Conservation (phyloP, 1,140 invertebrate genomes). For the Drosophila guanche region DNA sequence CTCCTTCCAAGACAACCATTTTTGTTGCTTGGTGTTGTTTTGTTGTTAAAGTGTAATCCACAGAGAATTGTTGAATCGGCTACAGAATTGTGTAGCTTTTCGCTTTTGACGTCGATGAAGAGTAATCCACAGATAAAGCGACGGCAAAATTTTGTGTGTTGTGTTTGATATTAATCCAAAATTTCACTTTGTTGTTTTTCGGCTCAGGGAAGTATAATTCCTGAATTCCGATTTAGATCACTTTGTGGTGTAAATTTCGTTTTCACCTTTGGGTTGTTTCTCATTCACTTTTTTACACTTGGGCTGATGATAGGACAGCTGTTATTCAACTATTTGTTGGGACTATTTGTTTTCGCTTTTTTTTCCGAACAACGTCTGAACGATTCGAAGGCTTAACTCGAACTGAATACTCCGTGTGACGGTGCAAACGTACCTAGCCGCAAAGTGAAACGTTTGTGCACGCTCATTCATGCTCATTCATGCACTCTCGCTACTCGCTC, state of each 20-base stretch:
- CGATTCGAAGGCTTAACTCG: slow-evolving; percentile 81
- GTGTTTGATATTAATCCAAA: slow-evolving; percentile 51
- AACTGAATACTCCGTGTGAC: slow-evolving; percentile 63
- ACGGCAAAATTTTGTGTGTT: slow-evolving; percentile 31
- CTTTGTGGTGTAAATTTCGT: too few relatives aligned
- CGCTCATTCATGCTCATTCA: not conserved
- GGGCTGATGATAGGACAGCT: slow-evolving; percentile 3
- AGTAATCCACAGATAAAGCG: slow-evolving; percentile 48
- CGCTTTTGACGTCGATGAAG: slow-evolving; percentile 9
- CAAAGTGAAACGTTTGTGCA: slow-evolving; percentile 44
- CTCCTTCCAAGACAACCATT: slow-evolving; percentile 96
- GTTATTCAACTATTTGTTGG: slow-evolving; percentile 13
- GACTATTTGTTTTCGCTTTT: slow-evolving; percentile 40
- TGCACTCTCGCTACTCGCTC: not conserved
- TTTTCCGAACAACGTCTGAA: slow-evolving; percentile 79
- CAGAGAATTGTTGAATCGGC: slow-evolving; percentile 19
- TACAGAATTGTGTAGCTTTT: slow-evolving; percentile 16
- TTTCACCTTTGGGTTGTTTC: not conserved
- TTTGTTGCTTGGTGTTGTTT: slow-evolving; percentile 36
- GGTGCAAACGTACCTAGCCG: slow-evolving; percentile 46
- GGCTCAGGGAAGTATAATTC: slow-evolving; percentile 14
- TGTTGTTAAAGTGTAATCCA: slow-evolving; percentile 53
- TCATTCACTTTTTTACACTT: slow-evolving; percentile 38
- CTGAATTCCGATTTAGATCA: not conserved
- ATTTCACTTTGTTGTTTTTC: slow-evolving; percentile 34